Evolutionary conservation across 2,797 vertebrate species (phyloP), one percentile per base, ranked within the genome.

Genomic region (Sebastes trivittatus): DNA sequence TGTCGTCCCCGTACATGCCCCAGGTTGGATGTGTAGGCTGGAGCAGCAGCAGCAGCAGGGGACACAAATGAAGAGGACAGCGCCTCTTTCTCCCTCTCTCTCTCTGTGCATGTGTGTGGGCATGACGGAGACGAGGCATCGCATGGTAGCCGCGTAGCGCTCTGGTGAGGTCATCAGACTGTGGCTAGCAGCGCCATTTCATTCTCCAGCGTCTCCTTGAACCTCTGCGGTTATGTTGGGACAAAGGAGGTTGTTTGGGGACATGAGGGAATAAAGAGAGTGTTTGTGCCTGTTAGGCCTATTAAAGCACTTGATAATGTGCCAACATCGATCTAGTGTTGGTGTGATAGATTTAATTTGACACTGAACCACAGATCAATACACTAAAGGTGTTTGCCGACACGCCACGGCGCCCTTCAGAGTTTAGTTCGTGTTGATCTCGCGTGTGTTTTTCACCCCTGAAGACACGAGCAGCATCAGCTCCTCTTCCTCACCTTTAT

Each of bases 91-190:
- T 55, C 63, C 61, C 68, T 14, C 42, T 38, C 49, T 60, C 27
- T 32, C 29, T 52, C 23, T 74, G 25, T 79, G 58, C 59, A 30
- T 76, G 67, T 85, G 77, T 74, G 86, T 61, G 74, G 59, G 72
- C 78, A 61, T 75, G 76, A 83, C 25, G 73, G 74, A 63, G 80
- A 73, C 14, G 56, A 74, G 70, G 77, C 72, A 61, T 64, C 4
- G 22, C 34, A 64, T 29, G 23, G 64, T 63, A 73, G 70, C 67
- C 14, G 69, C 78, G n/a, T 82, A 78, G 83, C 55, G 82, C 81
- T 81, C 76, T 54, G 85, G 64, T 92, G 91, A 94, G 81, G 90
- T 93, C 91, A 94, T 92, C 85, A 66, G 80, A 75, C 60, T 87
- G 79, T 82, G 85, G 77, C 78, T 65, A 61, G 70, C 64, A 86